A percentile compares a stretch with the other conserved stretches of the same genome.
Evolutionary conservation across 2,113 vertebrate species (phyloP).

Genomic region (Xiphorhynchus elegans): DNA sequence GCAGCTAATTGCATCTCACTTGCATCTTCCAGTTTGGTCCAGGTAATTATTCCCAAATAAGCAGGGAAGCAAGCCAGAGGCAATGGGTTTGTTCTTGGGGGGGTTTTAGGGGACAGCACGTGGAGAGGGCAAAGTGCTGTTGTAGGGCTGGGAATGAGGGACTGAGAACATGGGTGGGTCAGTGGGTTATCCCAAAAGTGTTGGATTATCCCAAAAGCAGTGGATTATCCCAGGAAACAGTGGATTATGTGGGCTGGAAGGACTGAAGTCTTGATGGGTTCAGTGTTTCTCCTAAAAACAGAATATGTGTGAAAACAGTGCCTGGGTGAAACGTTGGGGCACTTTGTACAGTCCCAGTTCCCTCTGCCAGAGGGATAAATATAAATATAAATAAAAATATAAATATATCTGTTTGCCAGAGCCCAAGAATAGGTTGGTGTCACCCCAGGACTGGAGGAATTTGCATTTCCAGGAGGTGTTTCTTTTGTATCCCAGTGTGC

Average conservation of each 20-base stretch:
- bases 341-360: not conserved
- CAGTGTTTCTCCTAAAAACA: not conserved
- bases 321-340: not conserved
- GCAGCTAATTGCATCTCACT: conserved; percentile 53
- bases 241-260: not conserved
- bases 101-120: conserved; percentile 27
- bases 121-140: not conserved
- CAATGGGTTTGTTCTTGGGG: not conserved
- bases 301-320: accelerated
- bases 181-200: not conserved
- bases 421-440: not conserved
- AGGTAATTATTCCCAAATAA: conserved; percentile 56
- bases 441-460: not conserved
- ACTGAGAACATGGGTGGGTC: not conserved
- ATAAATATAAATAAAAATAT: too few species aligned
- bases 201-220: not conserved
- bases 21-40: conserved; percentile 67
- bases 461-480: not conserved
- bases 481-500: not conserved
- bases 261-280: not conserved
- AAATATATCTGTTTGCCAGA: not conserved
- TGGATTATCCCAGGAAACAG: not conserved
- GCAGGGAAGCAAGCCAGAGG: not conserved
- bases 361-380: not conserved
- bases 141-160: not conserved